These are phyloP conservation scores for Limonius californicus DNA, from an alignment of 1,140 invertebrate species.

Conservation along the genomic window DNA sequence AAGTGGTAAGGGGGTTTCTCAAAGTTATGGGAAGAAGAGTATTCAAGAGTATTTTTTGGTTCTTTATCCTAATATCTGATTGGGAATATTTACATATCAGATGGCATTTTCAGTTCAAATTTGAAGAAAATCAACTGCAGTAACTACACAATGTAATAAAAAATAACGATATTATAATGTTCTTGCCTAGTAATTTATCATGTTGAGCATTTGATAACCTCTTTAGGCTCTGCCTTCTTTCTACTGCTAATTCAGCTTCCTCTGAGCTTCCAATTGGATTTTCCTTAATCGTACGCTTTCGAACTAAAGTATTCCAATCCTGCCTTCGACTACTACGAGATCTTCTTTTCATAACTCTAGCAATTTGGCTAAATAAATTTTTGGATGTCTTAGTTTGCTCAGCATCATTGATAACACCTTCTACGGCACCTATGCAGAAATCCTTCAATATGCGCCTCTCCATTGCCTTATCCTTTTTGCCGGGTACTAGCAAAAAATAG, in stretches of 20 bases:
- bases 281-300: slow-evolving; percentile 61
- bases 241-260: not conserved
- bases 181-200: too few species aligned
- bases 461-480: slow-evolving; percentile 80
- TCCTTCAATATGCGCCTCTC: slow-evolving; percentile 82
- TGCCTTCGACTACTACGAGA: slow-evolving; percentile 61
- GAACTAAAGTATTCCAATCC: slow-evolving; percentile 81
- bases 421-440: slow-evolving; percentile 84
- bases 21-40: too few species aligned
- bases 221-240: too few species aligned
- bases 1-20: too few species aligned
- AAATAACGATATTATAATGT: too few species aligned
- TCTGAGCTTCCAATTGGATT: slow-evolving; percentile 67
- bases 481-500: slow-evolving; percentile 34
- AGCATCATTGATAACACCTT: slow-evolving; percentile 72
- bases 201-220: too few species aligned
- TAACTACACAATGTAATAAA: too few species aligned
- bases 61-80: too few species aligned
- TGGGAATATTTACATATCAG: too few species aligned
- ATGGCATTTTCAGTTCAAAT: too few species aligned
- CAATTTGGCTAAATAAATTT: slow-evolving; percentile 77
- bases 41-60: too few species aligned
- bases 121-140: too few species aligned
- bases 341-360: slow-evolving; percentile 67
- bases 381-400: slow-evolving; percentile 61